Base-by-base conservation (phyloP, 2,113 vertebrate species). In the Hiodon alosoides region DNA sequence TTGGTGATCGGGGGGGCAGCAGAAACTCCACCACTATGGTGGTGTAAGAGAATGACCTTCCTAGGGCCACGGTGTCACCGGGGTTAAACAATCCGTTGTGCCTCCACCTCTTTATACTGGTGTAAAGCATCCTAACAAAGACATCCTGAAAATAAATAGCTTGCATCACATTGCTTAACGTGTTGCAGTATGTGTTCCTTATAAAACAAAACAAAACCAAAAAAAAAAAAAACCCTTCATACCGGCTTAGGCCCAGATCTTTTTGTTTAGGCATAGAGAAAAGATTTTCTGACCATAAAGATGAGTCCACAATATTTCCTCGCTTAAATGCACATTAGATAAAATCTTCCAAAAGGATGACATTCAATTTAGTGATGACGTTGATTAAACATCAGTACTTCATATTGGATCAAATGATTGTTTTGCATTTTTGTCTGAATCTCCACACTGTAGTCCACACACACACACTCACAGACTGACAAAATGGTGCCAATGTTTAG, bases 401-500 rank as follows among this genome's bases (percentile, higher is more conserved):
- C 5, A 54, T 8, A 6, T 55, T 46, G 17, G 69, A 51, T 16
- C 7, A 9, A 66, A 77, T 48, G 80, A 69, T 77, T 73, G 68
- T 65, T 83, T 81, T 72, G 65, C 69, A 69, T 78, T 76, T 69
- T 72, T 75, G 79, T 75, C 79, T 85, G 4, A 75, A 76, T 80
- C 80, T 78, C 77, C 72, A 75, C 75, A 81, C 79, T 67, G 72
- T 74, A 47, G 75, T 81, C 77, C 75, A 71, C 58, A 31, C 31
- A 31, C 75, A 71, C 58, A 71, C 58, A 69, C 11, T 5, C 53
- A 76, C 62, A 7, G 51, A 71, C n/a, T 65, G 51, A 71, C 61
- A 72, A 75, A 80, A 66, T 11, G 78, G 75, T 76, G 83, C 71
- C 16, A 66, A 74, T 72, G 83, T 81, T 82, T 81, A 80, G 68